Evolutionary conservation across 2,797 vertebrate species (phyloP), one percentile per base, ranked within the genome.

Genomic region (Poeciliopsis gracilis): DNA sequence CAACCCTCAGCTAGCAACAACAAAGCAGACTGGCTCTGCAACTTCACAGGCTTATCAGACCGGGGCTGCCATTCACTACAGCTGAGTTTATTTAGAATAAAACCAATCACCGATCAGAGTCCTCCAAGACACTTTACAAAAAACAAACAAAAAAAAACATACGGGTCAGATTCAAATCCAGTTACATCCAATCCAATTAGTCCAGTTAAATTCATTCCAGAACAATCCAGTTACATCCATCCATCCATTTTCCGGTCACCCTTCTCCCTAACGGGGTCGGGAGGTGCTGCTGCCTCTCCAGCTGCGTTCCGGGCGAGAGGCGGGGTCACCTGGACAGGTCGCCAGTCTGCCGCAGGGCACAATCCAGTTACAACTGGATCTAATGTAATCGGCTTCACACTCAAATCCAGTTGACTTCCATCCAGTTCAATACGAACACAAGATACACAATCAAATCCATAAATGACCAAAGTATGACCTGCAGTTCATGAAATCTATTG

Each of bases 41-140:
- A 15, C 66, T 43, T 12, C 25, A 69, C 41, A n/a, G 66, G n/a
- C 66, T 43, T n/a, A 69, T 69, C 41, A n/a, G 38, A n/a, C 23
- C 11, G 1, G 11, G 10, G 38, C 41, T 0, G 15, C 66, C 5
- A 3, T 7, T 69, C 66, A 69, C 41, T 16, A 12, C 41, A 15
- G 63, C 63, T n/a, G 66, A 69, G 66, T 69, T 69, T 69, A 69
- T 69, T 69, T 69, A 69, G 38, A 69, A 69, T 45, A n/a, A 43
- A 69, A 69, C 66, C 66, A 43, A 45, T 43, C 15, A 69, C 20
- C 18, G 12, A 12, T 18, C 11, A 38, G 23, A 69, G 23, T 43
- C 66, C 12, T 69, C 38, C 23, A 45, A 15, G 2, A 25, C 41
- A 69, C 38, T n/a, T n/a, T 15, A 43, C 66, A 69, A 69, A 66